Percentiles rank a stretch among this genome's conserved stretches.
phyloP scores from a whole-genome alignment of 2,113 vertebrate genomes.

The Microcebus tavaratra region DNA sequence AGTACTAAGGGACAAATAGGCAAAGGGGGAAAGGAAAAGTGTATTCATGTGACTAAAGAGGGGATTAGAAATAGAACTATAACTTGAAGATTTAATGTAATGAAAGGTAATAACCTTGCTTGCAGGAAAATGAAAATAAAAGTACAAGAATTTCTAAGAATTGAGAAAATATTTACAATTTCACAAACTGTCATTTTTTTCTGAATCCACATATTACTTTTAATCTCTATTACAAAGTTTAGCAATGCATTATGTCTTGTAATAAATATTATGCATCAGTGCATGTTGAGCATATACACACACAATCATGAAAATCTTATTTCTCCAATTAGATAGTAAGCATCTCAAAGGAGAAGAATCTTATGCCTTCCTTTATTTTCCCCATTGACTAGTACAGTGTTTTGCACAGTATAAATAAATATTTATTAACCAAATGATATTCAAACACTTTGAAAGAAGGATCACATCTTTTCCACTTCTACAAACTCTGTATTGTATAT shows the following conservation, averaged over 20 bases:
- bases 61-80: background rate
- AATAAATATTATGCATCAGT: background rate
- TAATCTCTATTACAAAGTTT: background rate
- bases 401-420: background rate
- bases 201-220: background rate
- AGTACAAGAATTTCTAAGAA: background rate
- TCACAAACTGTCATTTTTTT: background rate
- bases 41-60: background rate
- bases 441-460: background rate
- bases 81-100: background rate
- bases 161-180: background rate
- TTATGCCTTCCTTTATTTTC: background rate
- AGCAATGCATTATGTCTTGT: background rate
- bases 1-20: background rate
- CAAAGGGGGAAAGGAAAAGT: background rate
- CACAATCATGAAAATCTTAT: background rate
- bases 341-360: background rate
- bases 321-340: background rate
- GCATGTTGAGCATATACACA: background rate
- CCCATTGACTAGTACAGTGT: background rate
- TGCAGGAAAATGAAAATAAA: background rate
- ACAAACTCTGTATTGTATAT: background rate
- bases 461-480: background rate
- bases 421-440: background rate
- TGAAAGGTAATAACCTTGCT: slow-evolving; percentile 21